Evolutionary conservation across 2,888 invertebrate genomes (phyloP), one percentile per base, ranked within the genome.

Genomic region (Diarsia brunnea): DNA sequence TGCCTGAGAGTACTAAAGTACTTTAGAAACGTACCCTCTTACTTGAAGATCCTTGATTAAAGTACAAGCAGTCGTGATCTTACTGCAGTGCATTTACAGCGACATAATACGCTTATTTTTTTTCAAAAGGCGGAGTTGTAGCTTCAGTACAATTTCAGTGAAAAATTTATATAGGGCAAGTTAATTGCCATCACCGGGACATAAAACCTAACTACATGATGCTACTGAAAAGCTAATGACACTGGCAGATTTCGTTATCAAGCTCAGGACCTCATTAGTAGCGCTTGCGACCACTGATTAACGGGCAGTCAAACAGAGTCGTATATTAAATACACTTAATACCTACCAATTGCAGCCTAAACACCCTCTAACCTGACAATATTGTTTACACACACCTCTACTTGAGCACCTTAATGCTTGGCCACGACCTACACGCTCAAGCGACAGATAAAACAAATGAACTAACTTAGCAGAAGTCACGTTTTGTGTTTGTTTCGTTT

Each of bases 331-430:
- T 8, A 14, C 51, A 79, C 58, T 63, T 63, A 47, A 73, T 65
- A 53, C 58, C 63, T 65, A 53, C 58, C 63, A 71, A 75, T 80
- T 69, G 68, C 71, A 71, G 65, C 14, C 21, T 75, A 53, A 84
- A 81, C 31, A 67, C 49, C 47, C 70, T 38, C 31, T 73, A 68
- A 74, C 67, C 65, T 53, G 38, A 45, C 55, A 71, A 82, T 84
- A 80, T 80, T 64, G 69, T 73, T 73, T 47, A 78, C 14, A 11
- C 38, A 49, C 73, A 58, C 55, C 16, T 2, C 0, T n/a, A 49
- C 10, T 27, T 24, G 12, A 65, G n/a, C 60, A n/a, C 60, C 55
- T 27, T 27, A 58, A 19, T 19, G 19, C 58, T 19, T 27, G 27
- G 58, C 58, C 58, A 60, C 58, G 10, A 27, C 11, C 58, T 58